A percentile compares a stretch with the other conserved stretches of the same genome.
Conservation (phyloP, 2,888 invertebrate species). For the Dysmachus trigonus region DNA sequence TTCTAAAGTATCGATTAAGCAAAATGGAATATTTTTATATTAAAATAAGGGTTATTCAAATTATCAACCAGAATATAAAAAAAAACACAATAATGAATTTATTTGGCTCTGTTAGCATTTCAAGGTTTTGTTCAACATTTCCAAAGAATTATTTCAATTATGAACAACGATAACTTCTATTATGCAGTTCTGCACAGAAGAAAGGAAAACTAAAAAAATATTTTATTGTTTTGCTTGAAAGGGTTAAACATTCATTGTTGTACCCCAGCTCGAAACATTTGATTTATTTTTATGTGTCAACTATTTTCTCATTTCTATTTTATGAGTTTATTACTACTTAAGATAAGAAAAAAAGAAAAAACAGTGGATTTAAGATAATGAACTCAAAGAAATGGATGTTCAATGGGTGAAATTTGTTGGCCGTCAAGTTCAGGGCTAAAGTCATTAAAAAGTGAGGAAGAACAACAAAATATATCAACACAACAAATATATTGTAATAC, state of each 20-base stretch:
- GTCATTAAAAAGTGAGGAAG: background rate
- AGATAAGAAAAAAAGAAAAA: background rate
- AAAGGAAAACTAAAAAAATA: background rate
- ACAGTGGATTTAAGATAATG: background rate
- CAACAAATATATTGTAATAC: constrained; percentile 24
- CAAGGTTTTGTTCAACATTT: background rate
- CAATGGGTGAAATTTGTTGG: background rate
- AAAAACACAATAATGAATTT: constrained; percentile 14
- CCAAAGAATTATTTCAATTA: background rate
- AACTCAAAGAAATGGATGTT: background rate
- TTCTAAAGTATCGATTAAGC: constrained; percentile 17
- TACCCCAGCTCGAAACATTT: background rate
- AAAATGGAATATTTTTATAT: constrained; percentile 39
- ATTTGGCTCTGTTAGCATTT: background rate
- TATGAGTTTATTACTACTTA: background rate
- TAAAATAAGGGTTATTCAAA: constrained; percentile 16
- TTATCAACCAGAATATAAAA: constrained; percentile 4
- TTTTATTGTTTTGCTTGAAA: background rate
- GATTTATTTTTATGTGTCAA: background rate
- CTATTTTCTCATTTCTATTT: background rate
- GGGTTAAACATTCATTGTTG: background rate
- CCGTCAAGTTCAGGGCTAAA: background rate
- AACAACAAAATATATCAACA: constrained; percentile 24
- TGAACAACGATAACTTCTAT: background rate
- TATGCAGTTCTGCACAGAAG: background rate